A percentile compares a stretch with the other conserved stretches of the same genome.
These are phyloP conservation scores for Nothocercus julius DNA, from an alignment of 2,113 vertebrate species.

Conservation along the genomic window DNA sequence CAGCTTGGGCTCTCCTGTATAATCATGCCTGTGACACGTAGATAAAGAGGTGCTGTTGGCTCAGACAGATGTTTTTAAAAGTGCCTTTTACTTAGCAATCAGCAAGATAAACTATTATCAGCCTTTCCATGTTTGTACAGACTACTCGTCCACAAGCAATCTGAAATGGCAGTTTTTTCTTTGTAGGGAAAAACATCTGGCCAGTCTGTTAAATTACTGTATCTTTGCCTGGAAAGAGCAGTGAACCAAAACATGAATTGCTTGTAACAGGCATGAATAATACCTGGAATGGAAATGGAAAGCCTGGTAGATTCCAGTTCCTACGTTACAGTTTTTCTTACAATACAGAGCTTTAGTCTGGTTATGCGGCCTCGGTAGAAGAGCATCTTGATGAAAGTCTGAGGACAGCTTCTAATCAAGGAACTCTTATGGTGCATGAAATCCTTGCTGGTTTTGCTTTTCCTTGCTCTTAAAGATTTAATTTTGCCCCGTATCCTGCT, in stretches of 20 bases:
- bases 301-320: background rate
- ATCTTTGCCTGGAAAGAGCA: background rate
- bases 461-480: background rate
- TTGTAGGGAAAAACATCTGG: background rate
- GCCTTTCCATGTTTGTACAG: background rate
- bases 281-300: background rate
- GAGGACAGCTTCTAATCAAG: background rate
- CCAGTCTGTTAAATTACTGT: background rate
- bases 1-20: accelerated
- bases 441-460: background rate
- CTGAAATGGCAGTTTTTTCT: background rate
- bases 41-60: background rate
- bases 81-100: background rate
- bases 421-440: background rate
- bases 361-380: background rate
- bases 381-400: background rate
- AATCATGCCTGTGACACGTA: accelerated
- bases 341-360: background rate
- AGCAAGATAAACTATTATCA: background rate
- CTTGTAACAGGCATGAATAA: accelerated
- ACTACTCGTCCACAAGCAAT: background rate
- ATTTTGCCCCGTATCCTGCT: background rate
- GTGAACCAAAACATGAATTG: background rate
- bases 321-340: background rate
- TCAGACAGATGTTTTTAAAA: accelerated